phyloP scores from a whole-genome alignment of 2,888 invertebrate genomes.

The Drosophila infuscata region DNA sequence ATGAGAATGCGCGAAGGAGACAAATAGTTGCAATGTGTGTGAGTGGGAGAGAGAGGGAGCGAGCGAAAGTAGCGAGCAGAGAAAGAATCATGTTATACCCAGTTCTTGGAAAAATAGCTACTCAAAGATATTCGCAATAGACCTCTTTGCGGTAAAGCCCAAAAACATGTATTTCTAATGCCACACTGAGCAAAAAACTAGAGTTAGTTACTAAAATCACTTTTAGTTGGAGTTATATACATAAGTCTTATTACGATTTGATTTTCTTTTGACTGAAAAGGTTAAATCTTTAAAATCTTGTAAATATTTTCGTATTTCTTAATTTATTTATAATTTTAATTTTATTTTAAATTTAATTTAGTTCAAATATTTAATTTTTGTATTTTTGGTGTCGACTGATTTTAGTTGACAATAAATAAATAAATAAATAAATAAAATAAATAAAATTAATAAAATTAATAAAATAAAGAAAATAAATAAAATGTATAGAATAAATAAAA shows the following conservation, averaged over 20 bases:
- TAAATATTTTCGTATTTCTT: too few relatives aligned
- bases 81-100: slow-evolving; percentile 34
- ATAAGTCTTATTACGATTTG: too few relatives aligned
- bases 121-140: slow-evolving; percentile 31
- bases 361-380: too few relatives aligned
- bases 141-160: slow-evolving; percentile 25
- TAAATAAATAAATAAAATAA: too few relatives aligned
- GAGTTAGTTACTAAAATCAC: not conserved
- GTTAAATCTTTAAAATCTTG: not conserved
- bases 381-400: too few relatives aligned
- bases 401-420: too few relatives aligned
- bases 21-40: slow-evolving; percentile 1
- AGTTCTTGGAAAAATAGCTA: slow-evolving; percentile 45
- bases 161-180: slow-evolving; percentile 37
- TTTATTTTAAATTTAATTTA: too few relatives aligned
- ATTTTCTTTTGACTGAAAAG: not conserved
- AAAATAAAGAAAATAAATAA: too few relatives aligned
- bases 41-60: not conserved
- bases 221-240: not conserved
- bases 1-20: slow-evolving; percentile 56
- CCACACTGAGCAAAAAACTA: slow-evolving; percentile 31
- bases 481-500: too few relatives aligned
- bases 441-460: too few relatives aligned
- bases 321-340: too few relatives aligned
- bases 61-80: slow-evolving; percentile 4